phyloP scores from a whole-genome alignment of 2,888 invertebrate genomes.

The Lumbricus terrestris region DNA sequence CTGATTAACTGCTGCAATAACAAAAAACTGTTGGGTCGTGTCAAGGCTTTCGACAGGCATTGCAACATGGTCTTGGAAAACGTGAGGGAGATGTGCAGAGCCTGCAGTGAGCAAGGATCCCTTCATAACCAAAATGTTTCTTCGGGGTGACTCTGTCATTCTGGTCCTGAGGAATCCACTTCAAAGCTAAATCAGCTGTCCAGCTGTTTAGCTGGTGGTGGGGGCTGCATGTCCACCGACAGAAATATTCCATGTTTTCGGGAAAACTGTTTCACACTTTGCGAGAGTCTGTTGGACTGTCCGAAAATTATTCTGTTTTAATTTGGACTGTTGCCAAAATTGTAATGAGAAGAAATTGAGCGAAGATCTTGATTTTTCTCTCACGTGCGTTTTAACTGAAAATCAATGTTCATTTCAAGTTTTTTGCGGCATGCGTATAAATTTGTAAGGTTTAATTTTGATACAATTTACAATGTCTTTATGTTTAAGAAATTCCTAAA shows the following conservation, averaged over 20 bases:
- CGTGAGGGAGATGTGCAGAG: constrained; percentile 98
- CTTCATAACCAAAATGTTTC: constrained; percentile 98
- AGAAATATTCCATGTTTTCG: not conserved
- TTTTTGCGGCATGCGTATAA: too few relatives aligned
- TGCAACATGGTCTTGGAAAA: constrained; percentile 99
- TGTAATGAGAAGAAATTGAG: not conserved
- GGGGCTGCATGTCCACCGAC: not conserved
- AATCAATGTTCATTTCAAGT: too few relatives aligned
- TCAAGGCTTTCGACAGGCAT: constrained; percentile 79
- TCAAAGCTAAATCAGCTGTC: constrained; percentile 18
- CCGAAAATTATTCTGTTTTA: not conserved
- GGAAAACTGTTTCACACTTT: not conserved
- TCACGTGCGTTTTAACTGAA: too few relatives aligned
- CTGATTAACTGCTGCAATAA: constrained; percentile 97
- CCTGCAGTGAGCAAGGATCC: constrained; percentile 73
- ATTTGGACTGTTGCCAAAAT: not conserved
- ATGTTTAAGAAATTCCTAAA: not conserved
- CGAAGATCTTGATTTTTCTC: not conserved
- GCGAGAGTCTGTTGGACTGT: not conserved
- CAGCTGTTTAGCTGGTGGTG: not conserved
- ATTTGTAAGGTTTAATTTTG: not conserved
- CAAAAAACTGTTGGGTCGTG: constrained; percentile 91
- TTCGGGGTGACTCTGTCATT: constrained; percentile 98
- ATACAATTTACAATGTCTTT: too few relatives aligned
- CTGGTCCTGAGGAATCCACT: constrained; percentile 88